Conservation (phyloP, 2,888 invertebrate genomes). For the Xestia c-nigrum region DNA sequence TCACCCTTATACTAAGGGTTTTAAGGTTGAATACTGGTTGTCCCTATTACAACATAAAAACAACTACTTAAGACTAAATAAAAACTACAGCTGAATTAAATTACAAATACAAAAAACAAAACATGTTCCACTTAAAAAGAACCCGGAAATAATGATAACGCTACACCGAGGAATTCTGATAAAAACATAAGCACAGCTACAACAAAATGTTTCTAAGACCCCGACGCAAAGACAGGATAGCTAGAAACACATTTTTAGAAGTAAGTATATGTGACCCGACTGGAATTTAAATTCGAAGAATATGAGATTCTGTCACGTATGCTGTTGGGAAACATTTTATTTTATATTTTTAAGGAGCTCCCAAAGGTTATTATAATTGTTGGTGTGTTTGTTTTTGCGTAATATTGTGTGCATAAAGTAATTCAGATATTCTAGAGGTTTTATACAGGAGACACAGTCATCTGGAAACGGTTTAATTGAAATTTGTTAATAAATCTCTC, state of each 20-base stretch:
- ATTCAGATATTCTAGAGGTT: background rate
- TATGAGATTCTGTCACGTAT: conserved; percentile 32
- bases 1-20: too few species aligned
- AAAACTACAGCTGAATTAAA: background rate
- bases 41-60: background rate
- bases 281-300: conserved; percentile 48
- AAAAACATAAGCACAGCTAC: conserved; percentile 29
- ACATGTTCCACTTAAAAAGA: background rate
- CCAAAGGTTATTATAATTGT: conserved; percentile 26
- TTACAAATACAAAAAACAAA: background rate
- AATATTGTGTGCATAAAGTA: background rate
- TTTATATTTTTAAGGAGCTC: conserved; percentile 20
- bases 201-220: conserved; percentile 25
- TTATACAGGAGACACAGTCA: background rate
- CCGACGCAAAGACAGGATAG: conserved; percentile 16
- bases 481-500: background rate
- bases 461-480: background rate
- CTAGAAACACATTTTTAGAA: conserved; percentile 40
- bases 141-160: conserved; percentile 26
- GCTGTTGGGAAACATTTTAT: conserved; percentile 25
- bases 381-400: background rate
- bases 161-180: conserved; percentile 7
- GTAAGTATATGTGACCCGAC: conserved; percentile 34
- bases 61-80: too few species aligned
- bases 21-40: too few species aligned